phyloP scores from a whole-genome alignment of 2,113 vertebrate genomes.

The Oostethus manadensis region DNA sequence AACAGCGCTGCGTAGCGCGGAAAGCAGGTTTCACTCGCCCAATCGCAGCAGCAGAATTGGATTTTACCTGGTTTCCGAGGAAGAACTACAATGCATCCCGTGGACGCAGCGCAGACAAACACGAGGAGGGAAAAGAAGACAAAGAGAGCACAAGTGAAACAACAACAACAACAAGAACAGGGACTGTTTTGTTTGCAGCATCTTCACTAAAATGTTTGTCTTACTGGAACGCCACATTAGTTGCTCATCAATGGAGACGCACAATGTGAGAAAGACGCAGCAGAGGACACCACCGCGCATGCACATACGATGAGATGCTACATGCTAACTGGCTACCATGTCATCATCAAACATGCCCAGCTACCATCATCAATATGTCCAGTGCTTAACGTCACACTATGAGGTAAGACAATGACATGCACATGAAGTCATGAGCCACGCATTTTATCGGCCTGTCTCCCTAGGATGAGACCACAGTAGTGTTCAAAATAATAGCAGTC shows the following conservation, averaged over 20 bases:
- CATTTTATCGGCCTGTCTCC: no score
- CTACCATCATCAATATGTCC: no score
- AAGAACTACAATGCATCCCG: slow-evolving; percentile 91
- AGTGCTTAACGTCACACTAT: no score
- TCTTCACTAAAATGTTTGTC: neutral
- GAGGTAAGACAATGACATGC: no score
- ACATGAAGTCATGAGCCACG: no score
- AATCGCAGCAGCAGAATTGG: slow-evolving; percentile 51
- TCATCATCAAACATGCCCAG: no score
- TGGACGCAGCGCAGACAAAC: slow-evolving; percentile 69
- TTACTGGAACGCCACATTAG: neutral
- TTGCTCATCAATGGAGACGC: neutral
- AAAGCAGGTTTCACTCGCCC: slow-evolving; percentile 60
- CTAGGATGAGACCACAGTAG: no score
- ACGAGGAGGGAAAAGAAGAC: slow-evolving; percentile 59
- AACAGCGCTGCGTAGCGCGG: slow-evolving; percentile 16
- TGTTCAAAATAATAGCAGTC: no score
- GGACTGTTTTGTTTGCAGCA: slow-evolving; percentile 1
- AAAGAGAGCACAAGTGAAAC: slow-evolving; percentile 52
- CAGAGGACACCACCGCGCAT: no score
- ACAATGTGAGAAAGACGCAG: no score
- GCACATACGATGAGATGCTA: no score
- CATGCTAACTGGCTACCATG: no score
- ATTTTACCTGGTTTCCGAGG: slow-evolving; percentile 99
- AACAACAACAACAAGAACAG: slow-evolving; percentile 36